These are phyloP conservation scores for Chloroceryle inda DNA, from an alignment of 2,797 vertebrate genomes.

Conservation along the genomic window DNA sequence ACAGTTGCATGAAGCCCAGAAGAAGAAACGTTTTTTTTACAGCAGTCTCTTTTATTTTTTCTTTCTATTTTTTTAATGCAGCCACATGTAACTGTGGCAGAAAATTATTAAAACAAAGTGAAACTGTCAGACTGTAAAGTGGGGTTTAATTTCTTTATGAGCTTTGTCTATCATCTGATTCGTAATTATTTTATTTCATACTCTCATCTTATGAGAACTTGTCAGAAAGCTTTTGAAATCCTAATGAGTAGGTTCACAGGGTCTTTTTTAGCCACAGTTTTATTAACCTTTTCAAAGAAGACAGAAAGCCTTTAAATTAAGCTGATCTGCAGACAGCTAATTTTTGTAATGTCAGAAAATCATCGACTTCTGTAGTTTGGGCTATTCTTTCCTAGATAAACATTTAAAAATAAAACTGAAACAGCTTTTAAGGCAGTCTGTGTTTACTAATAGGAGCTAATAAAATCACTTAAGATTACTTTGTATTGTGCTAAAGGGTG, in stretches of 20 bases:
- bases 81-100: neutral
- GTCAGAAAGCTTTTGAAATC: constrained; percentile 73
- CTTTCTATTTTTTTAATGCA: neutral
- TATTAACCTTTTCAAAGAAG: constrained; percentile 69
- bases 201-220: constrained; percentile 38
- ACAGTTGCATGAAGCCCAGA: neutral
- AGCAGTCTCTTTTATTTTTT: neutral
- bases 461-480: constrained; percentile 79
- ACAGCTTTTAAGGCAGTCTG: constrained; percentile 81
- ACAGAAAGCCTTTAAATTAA: constrained; percentile 76
- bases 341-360: constrained; percentile 74
- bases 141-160: constrained; percentile 52
- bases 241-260: constrained; percentile 58
- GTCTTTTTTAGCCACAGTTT: constrained; percentile 60
- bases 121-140: constrained; percentile 48
- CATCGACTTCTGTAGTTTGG: constrained; percentile 61
- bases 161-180: constrained; percentile 56
- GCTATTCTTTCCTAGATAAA: constrained; percentile 70
- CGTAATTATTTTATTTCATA: constrained; percentile 56
- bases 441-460: constrained; percentile 79
- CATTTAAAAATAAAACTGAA: constrained; percentile 73
- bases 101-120: constrained; percentile 45
- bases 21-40: neutral
- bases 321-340: constrained; percentile 72
- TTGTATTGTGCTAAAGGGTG: constrained; percentile 76